phyloP scores from a whole-genome alignment of 2,888 invertebrate genomes.

The Rhagonycha lutea region DNA sequence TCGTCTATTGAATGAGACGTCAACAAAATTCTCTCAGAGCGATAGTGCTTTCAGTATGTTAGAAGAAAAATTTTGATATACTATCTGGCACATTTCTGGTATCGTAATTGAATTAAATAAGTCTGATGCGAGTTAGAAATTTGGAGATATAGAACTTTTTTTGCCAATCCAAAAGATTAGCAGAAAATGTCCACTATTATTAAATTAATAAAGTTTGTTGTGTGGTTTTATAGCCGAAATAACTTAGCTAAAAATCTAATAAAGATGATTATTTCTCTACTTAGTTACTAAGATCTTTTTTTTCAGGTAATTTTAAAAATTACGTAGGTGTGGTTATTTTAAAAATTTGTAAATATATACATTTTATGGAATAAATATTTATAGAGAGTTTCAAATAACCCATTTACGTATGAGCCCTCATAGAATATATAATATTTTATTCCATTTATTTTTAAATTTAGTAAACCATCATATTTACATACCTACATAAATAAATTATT shows the following conservation, averaged over 20 bases:
- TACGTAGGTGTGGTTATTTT: too few relatives aligned
- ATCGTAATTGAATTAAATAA: not conserved
- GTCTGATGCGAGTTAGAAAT: not conserved
- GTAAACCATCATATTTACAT: not conserved
- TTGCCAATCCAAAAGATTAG: not conserved
- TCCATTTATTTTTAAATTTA: not conserved
- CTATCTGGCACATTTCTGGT: not conserved
- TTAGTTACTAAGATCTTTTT: not conserved
- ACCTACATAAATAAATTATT: not conserved
- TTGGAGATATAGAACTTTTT: not conserved
- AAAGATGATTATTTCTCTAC: not conserved
- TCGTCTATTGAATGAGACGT: not conserved
- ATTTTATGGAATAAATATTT: too few relatives aligned
- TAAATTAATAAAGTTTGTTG: not conserved
- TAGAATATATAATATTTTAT: too few relatives aligned
- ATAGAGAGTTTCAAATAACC: too few relatives aligned
- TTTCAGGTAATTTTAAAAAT: too few relatives aligned
- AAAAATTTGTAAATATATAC: too few relatives aligned
- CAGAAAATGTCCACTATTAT: not conserved
- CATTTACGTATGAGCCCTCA: too few relatives aligned
- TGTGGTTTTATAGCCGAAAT: not conserved
- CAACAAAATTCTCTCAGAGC: not conserved
- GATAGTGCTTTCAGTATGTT: not conserved
- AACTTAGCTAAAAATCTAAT: not conserved
- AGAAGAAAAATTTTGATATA: not conserved